A percentile compares a stretch with the other conserved stretches of the same genome.
Evolutionary conservation across 2,113 vertebrate genomes (phyloP).

Genomic region (Hippocampus guttulatus): DNA sequence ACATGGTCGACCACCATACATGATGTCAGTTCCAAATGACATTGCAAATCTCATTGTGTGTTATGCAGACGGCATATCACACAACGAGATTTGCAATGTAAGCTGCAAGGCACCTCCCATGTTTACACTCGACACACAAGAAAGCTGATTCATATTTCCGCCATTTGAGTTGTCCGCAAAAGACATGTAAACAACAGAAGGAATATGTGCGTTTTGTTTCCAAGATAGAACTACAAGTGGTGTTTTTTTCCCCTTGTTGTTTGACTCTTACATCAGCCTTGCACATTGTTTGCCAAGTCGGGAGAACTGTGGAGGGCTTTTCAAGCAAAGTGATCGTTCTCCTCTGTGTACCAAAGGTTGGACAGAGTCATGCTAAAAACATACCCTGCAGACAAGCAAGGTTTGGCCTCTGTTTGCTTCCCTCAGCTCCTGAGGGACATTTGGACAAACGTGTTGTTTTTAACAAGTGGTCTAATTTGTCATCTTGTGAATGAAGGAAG

Average conservation of each 20-base stretch:
- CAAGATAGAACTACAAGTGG: slow-evolving; percentile 17
- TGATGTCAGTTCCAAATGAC: no score
- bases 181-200: no score
- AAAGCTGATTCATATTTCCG: no score
- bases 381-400: not conserved
- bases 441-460: not conserved
- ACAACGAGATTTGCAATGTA: no score
- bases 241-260: not conserved
- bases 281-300: no score
- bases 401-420: slow-evolving; percentile 3
- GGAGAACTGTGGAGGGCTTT: not conserved
- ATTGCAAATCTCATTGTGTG: no score
- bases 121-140: no score
- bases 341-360: not conserved
- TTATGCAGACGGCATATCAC: no score
- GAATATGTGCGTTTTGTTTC: not conserved
- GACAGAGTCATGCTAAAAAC: not conserved
- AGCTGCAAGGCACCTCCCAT: no score
- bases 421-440: not conserved
- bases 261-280: no score
- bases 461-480: not conserved
- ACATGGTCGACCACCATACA: no score
- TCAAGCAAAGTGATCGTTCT: slow-evolving; percentile 20
- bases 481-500: not conserved
- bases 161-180: no score